Evolutionary conservation across 2,113 vertebrate genomes (phyloP).

Genomic region (Piaya cayana): DNA sequence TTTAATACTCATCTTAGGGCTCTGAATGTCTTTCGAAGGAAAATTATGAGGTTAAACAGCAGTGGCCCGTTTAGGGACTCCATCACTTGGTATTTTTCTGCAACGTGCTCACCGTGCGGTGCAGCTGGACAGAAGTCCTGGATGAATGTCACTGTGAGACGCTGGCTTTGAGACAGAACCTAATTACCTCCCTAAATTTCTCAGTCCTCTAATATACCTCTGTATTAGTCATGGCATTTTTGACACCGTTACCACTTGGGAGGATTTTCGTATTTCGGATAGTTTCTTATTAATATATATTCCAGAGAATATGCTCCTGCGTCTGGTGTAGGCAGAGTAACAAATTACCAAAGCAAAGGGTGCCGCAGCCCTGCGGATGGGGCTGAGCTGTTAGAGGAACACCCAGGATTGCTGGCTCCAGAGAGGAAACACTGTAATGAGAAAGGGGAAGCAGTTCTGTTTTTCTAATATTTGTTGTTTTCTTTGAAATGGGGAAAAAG

Average conservation of each 20-base stretch:
- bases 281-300: neutral
- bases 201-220: neutral
- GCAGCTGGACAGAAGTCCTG: neutral
- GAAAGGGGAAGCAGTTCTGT: constrained; percentile 50
- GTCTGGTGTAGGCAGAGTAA: neutral
- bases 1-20: neutral
- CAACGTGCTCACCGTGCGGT: rapidly evolving
- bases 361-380: constrained; percentile 43
- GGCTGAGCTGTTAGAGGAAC: constrained; percentile 55
- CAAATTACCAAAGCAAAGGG: constrained; percentile 28
- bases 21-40: neutral
- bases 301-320: neutral
- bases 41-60: neutral
- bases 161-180: neutral
- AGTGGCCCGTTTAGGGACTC: neutral
- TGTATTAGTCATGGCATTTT: neutral
- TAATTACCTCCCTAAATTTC: neutral
- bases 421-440: constrained; percentile 66
- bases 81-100: neutral
- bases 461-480: constrained; percentile 66
- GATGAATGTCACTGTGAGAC: neutral
- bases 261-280: neutral
- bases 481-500: constrained; percentile 68
- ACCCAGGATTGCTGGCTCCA: constrained; percentile 49
- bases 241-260: neutral